Evolutionary conservation across 2,113 vertebrate genomes (phyloP).

Genomic region (Hippoglossus stenolepis): DNA sequence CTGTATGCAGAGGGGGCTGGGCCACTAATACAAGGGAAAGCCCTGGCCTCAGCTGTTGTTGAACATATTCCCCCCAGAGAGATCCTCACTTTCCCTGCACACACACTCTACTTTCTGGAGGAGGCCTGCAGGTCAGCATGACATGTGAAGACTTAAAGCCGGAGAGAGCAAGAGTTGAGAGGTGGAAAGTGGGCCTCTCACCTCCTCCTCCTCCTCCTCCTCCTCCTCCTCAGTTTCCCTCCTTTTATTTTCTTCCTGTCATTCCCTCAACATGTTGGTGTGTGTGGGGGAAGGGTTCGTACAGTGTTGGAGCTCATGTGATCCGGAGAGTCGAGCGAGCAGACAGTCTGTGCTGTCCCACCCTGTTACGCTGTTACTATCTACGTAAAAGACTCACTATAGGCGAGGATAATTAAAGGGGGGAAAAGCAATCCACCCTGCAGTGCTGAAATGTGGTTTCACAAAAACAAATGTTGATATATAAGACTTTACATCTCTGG

Average conservation of each 20-base stretch:
- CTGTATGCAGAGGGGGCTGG: conserved; percentile 56
- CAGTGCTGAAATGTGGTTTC: background rate
- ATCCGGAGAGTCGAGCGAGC: conserved; percentile 52
- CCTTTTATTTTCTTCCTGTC: conserved; percentile 41
- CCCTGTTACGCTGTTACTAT: conserved; percentile 40
- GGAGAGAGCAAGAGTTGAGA: conserved; percentile 27
- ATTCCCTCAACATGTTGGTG: conserved; percentile 39
- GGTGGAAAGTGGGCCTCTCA: conserved; percentile 41
- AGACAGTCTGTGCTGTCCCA: conserved; percentile 53
- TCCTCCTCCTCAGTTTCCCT: conserved; percentile 32
- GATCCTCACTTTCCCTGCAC: conserved; percentile 50
- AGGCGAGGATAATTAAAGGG: conserved; percentile 14
- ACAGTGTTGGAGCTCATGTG: conserved; percentile 68
- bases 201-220: conserved; percentile 28
- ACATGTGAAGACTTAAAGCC: conserved; percentile 18
- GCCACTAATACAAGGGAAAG: conserved; percentile 64
- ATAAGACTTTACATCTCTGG: background rate
- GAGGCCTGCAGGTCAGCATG: conserved; percentile 41
- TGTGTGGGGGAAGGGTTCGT: conserved; percentile 60
- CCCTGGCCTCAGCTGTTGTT: conserved; percentile 76
- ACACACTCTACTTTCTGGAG: conserved; percentile 32
- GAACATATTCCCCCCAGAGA: conserved; percentile 52
- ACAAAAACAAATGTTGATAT: conserved; percentile 11
- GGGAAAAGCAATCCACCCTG: background rate
- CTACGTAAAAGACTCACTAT: conserved; percentile 8